Percentiles rank a stretch among this genome's conserved stretches.
phyloP scores from a whole-genome alignment of 2,113 vertebrate species.

The Archilochus colubris region DNA sequence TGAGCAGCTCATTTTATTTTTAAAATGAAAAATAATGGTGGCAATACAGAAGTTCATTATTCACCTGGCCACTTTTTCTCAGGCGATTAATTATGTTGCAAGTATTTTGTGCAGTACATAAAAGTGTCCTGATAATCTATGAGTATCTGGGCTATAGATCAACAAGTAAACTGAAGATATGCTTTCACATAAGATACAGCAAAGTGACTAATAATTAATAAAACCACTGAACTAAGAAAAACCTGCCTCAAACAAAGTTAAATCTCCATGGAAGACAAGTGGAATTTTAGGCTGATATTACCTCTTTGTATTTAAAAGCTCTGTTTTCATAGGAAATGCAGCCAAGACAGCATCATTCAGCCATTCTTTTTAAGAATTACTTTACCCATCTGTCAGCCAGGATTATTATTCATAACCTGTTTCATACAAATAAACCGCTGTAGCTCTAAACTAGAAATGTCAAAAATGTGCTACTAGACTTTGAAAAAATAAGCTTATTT shows the following conservation, averaged over 20 bases:
- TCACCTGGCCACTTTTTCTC: neutral
- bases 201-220: conserved; percentile 17
- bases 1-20: neutral
- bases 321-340: neutral
- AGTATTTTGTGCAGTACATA: neutral
- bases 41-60: neutral
- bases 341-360: neutral
- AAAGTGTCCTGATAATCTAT: conserved; percentile 14
- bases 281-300: neutral
- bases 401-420: conserved; percentile 51
- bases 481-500: neutral
- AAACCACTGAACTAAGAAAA: neutral
- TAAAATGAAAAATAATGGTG: conserved; percentile 15
- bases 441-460: conserved; percentile 18
- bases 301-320: neutral
- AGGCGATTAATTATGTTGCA: neutral
- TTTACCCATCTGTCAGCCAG: conserved; percentile 24
- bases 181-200: neutral
- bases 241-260: neutral
- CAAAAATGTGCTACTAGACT: neutral
- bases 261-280: neutral
- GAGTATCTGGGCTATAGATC: neutral
- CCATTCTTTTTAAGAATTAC: conserved; percentile 33
- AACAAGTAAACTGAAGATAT: neutral
- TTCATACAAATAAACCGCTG: neutral